phyloP scores from a whole-genome alignment of 2,113 vertebrate species.

The Hiodon tergisus region DNA sequence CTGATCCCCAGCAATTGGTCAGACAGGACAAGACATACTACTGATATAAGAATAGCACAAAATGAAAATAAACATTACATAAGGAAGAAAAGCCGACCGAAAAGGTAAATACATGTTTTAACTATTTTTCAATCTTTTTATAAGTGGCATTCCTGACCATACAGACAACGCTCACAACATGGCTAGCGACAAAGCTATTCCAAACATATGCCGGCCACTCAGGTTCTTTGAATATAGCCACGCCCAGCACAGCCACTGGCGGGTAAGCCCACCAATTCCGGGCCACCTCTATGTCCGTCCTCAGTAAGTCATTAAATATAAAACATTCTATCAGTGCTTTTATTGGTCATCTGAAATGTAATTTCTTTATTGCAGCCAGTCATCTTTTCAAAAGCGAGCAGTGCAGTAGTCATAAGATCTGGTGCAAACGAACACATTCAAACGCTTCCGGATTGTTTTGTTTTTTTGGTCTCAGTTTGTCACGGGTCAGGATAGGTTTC shows the following conservation, averaged over 20 bases:
- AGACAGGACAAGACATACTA: neutral
- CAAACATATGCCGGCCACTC: neutral
- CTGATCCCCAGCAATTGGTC: neutral
- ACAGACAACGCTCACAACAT: too few species aligned
- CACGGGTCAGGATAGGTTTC: slow-evolving; percentile 1
- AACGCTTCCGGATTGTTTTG: neutral
- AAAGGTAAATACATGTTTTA: too few species aligned
- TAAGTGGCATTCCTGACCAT: too few species aligned
- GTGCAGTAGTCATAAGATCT: slow-evolving; percentile 34
- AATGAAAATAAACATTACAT: neutral
- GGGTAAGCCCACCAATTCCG: neutral
- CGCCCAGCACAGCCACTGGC: neutral
- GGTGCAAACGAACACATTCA: too few species aligned
- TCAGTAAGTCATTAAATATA: slow-evolving; percentile 50
- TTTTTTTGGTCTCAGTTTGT: slow-evolving; percentile 20
- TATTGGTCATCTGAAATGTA: slow-evolving; percentile 31
- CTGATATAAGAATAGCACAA: neutral
- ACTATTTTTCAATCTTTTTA: too few species aligned
- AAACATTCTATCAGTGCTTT: slow-evolving; percentile 42
- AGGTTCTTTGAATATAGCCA: neutral
- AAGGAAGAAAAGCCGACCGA: neutral
- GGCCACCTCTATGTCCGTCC: slow-evolving; percentile 38
- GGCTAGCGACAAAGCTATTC: too few species aligned
- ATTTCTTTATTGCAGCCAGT: slow-evolving; percentile 37
- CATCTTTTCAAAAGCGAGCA: slow-evolving; percentile 44